phyloP scores from a whole-genome alignment of 1,140 invertebrate species.

The Drosophila oshimai region DNA sequence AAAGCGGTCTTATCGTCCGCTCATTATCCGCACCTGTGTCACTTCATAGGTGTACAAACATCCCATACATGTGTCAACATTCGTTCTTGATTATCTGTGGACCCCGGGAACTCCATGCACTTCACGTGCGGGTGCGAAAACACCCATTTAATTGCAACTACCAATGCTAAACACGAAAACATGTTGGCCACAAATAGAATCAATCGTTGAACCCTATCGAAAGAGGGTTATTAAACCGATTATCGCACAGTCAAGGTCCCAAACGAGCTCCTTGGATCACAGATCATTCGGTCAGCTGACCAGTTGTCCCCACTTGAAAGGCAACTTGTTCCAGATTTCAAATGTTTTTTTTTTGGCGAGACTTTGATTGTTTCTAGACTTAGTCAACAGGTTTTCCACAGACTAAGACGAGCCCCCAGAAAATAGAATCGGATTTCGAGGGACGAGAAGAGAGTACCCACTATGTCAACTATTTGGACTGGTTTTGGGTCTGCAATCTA shows the following conservation, averaged over 20 bases:
- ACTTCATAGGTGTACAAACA: no score
- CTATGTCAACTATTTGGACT: neutral
- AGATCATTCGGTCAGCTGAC: conserved; percentile 13
- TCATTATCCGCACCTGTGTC: conserved; percentile 52
- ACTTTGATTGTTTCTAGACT: neutral
- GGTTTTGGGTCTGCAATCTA: neutral
- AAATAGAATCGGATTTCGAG: neutral
- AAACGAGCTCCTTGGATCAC: neutral
- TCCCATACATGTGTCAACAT: conserved; percentile 50
- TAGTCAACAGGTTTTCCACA: conserved; percentile 12
- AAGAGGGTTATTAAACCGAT: neutral
- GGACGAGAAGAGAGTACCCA: conserved; percentile 6
- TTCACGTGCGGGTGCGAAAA: conserved; percentile 23
- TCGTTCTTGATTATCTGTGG: conserved; percentile 3
- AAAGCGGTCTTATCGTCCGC: conserved; percentile 36
- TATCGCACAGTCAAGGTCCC: neutral
- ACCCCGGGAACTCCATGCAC: neutral
- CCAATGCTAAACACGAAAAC: conserved; percentile 18
- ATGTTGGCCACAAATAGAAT: conserved; percentile 13
- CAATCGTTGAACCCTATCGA: conserved; percentile 2
- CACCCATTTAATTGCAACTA: conserved; percentile 34
- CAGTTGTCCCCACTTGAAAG: neutral
- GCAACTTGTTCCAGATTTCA: conserved; percentile 3
- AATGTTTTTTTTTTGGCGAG: neutral
- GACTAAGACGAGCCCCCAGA: conserved; percentile 36